Percentiles rank a stretch among this genome's conserved stretches.
phyloP scores from a whole-genome alignment of 1,140 invertebrate genomes.

The Polyergus mexicanus region DNA sequence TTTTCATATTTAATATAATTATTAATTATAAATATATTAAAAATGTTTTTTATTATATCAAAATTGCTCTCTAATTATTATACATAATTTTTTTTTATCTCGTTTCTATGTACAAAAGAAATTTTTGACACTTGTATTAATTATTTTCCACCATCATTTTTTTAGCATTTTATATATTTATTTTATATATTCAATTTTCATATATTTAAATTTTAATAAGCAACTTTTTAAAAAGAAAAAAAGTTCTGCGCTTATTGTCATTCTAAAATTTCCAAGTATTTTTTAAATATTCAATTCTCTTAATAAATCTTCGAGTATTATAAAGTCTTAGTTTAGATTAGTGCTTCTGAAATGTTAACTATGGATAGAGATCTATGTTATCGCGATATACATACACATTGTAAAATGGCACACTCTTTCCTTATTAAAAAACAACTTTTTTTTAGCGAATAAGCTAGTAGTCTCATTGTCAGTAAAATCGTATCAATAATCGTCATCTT shows the following conservation, averaged over 20 bases:
- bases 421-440: background rate
- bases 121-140: too few species aligned
- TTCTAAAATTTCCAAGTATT: background rate
- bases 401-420: background rate
- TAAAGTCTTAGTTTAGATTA: conserved; percentile 13
- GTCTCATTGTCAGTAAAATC: background rate
- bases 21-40: too few species aligned
- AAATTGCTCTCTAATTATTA: too few species aligned
- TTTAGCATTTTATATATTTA: too few species aligned
- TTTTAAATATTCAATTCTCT: conserved; percentile 17
- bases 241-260: background rate
- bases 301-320: background rate
- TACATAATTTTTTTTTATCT: too few species aligned
- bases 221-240: background rate
- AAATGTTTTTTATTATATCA: too few species aligned
- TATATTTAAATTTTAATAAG: too few species aligned
- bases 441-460: background rate
- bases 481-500: background rate
- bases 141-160: too few species aligned
- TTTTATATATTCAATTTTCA: too few species aligned
- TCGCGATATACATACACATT: background rate
- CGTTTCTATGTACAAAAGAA: too few species aligned
- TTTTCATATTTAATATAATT: too few species aligned
- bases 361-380: background rate
- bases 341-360: background rate